A percentile compares a stretch with the other conserved stretches of the same genome.
These are phyloP conservation scores for Hippasteria phrygiana DNA, from an alignment of 53 echinoderm and acorn worm genomes.

Conservation along the genomic window DNA sequence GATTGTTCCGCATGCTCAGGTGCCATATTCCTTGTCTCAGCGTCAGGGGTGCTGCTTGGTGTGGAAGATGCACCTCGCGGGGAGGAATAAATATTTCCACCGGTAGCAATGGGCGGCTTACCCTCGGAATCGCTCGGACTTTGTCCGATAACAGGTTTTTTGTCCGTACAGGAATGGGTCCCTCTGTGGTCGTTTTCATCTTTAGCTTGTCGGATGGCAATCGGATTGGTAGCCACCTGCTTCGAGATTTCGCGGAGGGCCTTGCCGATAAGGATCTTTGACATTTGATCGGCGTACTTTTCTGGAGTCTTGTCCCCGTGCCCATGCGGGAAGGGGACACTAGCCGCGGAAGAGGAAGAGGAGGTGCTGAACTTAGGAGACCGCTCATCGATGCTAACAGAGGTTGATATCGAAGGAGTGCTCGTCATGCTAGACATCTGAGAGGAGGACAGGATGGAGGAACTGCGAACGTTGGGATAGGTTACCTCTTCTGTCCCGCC, in stretches of 20 bases:
- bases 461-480: conserved; percentile 72
- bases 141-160: background rate
- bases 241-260: conserved; percentile 86
- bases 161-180: background rate
- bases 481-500: conserved; percentile 89
- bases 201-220: background rate
- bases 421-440: conserved; percentile 56
- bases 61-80: background rate
- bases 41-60: background rate
- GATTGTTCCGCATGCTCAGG: background rate
- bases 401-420: conserved; percentile 67
- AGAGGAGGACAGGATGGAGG: conserved; percentile 62
- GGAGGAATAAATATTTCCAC: background rate
- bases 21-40: background rate
- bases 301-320: background rate
- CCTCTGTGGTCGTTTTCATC: background rate
- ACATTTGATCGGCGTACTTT: conserved; percentile 78
- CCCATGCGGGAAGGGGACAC: conserved; percentile 36
- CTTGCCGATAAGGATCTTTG: conserved; percentile 69
- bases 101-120: background rate
- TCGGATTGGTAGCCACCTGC: conserved; percentile 51
- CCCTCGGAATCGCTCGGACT: background rate
- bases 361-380: conserved; percentile 69
- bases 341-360: conserved; percentile 64
- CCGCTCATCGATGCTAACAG: conserved; percentile 81